A percentile compares a stretch with the other conserved stretches of the same genome.
phyloP scores from a whole-genome alignment of 2,113 vertebrate species.

The Entomyzon cyanotis region DNA sequence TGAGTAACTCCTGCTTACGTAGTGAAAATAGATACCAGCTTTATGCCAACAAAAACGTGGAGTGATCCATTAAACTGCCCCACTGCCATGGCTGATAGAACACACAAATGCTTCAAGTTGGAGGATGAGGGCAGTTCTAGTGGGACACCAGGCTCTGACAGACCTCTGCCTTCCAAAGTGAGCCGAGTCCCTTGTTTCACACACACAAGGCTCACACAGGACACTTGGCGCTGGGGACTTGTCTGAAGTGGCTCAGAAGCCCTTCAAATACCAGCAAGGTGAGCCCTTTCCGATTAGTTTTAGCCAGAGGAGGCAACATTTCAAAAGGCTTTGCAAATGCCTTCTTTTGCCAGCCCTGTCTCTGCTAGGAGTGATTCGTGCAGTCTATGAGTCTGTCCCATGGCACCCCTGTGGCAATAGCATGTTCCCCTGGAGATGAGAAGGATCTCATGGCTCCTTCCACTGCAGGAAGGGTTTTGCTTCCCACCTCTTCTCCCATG shows the following conservation, averaged over 20 bases:
- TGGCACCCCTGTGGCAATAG: neutral
- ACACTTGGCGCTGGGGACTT: neutral
- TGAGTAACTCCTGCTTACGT: neutral
- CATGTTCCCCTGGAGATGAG: neutral
- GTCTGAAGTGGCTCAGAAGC: neutral
- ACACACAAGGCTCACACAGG: accelerated
- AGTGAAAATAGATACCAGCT: neutral
- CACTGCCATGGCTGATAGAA: neutral
- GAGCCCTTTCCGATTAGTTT: neutral
- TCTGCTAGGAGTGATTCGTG: neutral
- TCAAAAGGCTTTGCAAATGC: neutral
- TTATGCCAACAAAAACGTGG: neutral
- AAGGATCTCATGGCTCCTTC: neutral
- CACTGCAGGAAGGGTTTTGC: neutral
- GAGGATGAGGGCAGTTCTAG: neutral
- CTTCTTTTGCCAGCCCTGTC: neutral
- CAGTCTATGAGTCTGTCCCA: neutral
- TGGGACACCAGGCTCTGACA: neutral
- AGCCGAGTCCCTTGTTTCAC: neutral
- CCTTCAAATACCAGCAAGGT: neutral
- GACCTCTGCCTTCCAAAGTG: neutral
- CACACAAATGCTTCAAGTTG: neutral
- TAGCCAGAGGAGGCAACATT: neutral
- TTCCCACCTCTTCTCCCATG: neutral
- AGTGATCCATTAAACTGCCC: neutral